Conservation (phyloP, 35 echinoderm and acorn worm genomes). For the Apostichopus californicus region DNA sequence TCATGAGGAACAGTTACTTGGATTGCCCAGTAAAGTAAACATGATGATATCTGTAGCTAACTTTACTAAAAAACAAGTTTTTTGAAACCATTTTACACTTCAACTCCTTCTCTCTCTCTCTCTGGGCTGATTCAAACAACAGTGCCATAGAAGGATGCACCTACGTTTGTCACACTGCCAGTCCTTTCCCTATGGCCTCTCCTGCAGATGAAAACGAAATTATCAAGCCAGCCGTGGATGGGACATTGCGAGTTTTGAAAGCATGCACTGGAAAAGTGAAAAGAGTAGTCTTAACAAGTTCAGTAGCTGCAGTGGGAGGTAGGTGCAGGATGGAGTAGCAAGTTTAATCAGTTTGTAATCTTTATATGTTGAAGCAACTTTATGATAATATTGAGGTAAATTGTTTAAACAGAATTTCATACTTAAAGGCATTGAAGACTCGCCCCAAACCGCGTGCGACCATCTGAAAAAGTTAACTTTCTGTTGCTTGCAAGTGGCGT, state of each 20-base stretch:
- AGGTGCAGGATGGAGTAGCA: neutral
- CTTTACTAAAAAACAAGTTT: too few species aligned
- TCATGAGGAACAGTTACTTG: too few species aligned
- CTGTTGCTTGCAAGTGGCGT: too few species aligned
- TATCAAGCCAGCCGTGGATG: constrained; percentile 66
- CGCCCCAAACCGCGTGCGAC: too few species aligned
- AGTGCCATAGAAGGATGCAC: constrained; percentile 60
- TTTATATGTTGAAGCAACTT: too few species aligned
- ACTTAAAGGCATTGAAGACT: too few species aligned
- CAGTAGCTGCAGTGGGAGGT: constrained; percentile 51
- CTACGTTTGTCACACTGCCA: constrained; percentile 62
- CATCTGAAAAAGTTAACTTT: too few species aligned
- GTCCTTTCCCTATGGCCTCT: constrained; percentile 54
- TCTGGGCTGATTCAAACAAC: neutral
- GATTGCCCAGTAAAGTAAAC: neutral
- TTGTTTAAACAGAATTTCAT: too few species aligned
- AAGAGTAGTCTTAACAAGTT: constrained; percentile 68
- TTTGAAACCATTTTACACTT: too few species aligned
- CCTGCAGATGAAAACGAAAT: constrained; percentile 56
- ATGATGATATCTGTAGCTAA: too few species aligned
- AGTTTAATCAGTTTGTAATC: too few species aligned
- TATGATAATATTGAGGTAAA: too few species aligned
- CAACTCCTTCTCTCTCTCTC: neutral
- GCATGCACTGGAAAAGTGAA: constrained; percentile 60
- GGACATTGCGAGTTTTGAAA: constrained; percentile 48